Evolutionary conservation across 2,797 vertebrate genomes (phyloP).

Genomic region (Peromyscus melanophrys): DNA sequence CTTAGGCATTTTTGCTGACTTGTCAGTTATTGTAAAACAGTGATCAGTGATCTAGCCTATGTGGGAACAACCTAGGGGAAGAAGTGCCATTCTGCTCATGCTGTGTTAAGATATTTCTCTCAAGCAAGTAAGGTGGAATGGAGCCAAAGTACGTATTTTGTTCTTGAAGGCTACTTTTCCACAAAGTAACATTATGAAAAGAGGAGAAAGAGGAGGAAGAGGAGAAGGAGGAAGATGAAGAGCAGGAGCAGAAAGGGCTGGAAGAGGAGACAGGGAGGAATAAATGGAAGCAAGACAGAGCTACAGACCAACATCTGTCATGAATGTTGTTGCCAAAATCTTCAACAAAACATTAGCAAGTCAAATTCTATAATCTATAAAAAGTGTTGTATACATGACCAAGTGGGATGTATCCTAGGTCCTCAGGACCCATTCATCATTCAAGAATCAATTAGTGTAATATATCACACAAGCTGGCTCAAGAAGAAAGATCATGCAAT

Average conservation of each 20-base stretch:
- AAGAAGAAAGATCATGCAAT: background rate
- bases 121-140: background rate
- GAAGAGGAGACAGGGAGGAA: background rate
- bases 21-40: background rate
- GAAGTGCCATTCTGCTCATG: background rate
- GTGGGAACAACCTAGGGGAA: background rate
- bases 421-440: background rate
- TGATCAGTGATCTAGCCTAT: background rate
- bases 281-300: background rate
- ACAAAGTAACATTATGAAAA: background rate
- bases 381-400: background rate
- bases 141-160: background rate
- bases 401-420: background rate
- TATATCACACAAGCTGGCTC: background rate
- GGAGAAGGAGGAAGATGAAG: too few relatives aligned
- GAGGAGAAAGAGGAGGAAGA: background rate
- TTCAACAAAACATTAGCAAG: background rate
- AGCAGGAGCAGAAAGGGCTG: too few relatives aligned
- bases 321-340: background rate
- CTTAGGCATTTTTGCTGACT: background rate
- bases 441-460: constrained; percentile 32
- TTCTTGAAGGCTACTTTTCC: background rate
- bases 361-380: background rate
- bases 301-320: background rate
- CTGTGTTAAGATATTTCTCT: background rate